Percentiles rank a stretch among this genome's conserved stretches.
Conservation (phyloP, 1,140 invertebrate species). For the Papilio aristodemus region DNA sequence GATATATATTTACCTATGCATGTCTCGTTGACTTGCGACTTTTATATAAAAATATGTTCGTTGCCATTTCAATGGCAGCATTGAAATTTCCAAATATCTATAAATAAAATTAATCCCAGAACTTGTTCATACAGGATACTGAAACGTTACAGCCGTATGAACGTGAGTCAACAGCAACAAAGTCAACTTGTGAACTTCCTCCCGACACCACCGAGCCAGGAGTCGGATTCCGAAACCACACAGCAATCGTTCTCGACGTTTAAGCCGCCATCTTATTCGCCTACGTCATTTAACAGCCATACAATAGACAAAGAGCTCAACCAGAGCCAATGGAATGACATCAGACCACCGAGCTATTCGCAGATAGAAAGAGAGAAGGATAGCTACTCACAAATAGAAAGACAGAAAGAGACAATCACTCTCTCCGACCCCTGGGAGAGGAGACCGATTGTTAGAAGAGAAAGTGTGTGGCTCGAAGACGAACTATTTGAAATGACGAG, state of each 20-base stretch:
- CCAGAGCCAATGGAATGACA: conserved; percentile 74
- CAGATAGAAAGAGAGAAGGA: conserved; percentile 62
- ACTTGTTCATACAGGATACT: conserved; percentile 75
- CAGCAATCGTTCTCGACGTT: conserved; percentile 81
- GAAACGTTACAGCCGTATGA: conserved; percentile 85
- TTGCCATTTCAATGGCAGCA: too few species aligned
- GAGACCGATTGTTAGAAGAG: conserved; percentile 69
- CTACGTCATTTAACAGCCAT: conserved; percentile 70
- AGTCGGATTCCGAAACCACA: conserved; percentile 64
- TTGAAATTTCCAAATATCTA: not conserved
- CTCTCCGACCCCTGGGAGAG: conserved; percentile 81
- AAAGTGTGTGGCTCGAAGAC: conserved; percentile 84
- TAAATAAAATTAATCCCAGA: not conserved
- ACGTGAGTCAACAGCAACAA: conserved; percentile 63
- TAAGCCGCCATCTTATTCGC: conserved; percentile 80
- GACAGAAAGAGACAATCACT: conserved; percentile 61
- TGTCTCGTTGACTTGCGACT: too few species aligned
- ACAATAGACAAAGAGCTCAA: conserved; percentile 69
- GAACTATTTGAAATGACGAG: conserved; percentile 87
- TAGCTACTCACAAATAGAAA: conserved; percentile 72
- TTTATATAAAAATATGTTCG: too few species aligned
- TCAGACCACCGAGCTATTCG: conserved; percentile 79
- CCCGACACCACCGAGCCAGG: conserved; percentile 79
- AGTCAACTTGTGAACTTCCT: conserved; percentile 85
- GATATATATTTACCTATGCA: too few species aligned